phyloP scores from a whole-genome alignment of 2,888 invertebrate genomes.

The Aporophyla lueneburgensis region DNA sequence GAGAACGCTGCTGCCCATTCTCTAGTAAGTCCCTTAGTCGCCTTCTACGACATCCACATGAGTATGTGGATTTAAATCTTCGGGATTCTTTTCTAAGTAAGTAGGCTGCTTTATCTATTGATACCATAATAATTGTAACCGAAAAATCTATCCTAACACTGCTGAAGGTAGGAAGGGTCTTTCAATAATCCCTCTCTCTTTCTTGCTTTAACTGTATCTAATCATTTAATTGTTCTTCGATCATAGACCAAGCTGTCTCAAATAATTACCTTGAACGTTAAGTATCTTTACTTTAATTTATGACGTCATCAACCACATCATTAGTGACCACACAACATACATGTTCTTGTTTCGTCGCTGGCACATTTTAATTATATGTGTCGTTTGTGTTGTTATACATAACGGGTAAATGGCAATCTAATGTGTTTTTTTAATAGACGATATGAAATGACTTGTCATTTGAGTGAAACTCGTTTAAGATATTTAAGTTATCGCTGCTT shows the following conservation, averaged over 20 bases:
- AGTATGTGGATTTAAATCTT: not conserved
- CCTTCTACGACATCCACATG: not conserved
- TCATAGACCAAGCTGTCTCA: not conserved
- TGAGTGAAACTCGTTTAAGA: not conserved
- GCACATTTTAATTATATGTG: slow-evolving; percentile 28
- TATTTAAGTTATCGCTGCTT: not conserved
- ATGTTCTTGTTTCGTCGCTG: slow-evolving; percentile 22
- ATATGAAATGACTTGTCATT: slow-evolving; percentile 34
- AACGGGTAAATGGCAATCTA: slow-evolving; percentile 27
- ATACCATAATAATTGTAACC: not conserved
- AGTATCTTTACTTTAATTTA: slow-evolving; percentile 2
- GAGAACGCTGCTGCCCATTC: no score
- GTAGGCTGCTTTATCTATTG: not conserved
- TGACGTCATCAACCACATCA: slow-evolving; percentile 49
- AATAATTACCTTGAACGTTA: slow-evolving; percentile 15
- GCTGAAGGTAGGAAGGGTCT: not conserved
- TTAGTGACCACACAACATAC: slow-evolving; percentile 31
- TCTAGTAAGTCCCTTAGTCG: no score
- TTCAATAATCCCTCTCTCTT: not conserved
- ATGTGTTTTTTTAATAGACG: slow-evolving; percentile 24
- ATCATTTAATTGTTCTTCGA: not conserved
- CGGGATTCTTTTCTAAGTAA: not conserved
- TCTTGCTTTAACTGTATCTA: not conserved
- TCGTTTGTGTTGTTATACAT: slow-evolving; percentile 31
- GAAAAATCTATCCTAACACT: not conserved